Conservation (phyloP, 2,888 invertebrate species). For the Leptinotarsa juncta region DNA sequence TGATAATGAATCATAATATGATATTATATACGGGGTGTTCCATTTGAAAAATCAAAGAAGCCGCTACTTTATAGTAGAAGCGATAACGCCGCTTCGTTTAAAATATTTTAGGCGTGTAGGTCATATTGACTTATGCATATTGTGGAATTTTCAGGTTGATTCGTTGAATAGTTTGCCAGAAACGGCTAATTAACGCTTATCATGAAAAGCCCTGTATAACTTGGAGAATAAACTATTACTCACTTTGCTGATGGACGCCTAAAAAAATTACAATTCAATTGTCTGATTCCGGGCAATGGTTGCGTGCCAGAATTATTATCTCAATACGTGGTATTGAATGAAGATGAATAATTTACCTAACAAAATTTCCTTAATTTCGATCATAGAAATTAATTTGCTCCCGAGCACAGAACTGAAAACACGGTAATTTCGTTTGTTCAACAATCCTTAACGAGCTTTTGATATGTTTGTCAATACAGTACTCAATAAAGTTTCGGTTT, state of each 20-base stretch:
- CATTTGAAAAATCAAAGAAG: too few relatives aligned
- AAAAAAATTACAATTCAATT: not conserved
- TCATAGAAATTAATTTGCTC: not conserved
- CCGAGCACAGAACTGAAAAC: not conserved
- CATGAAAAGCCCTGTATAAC: too few relatives aligned
- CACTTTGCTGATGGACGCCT: not conserved
- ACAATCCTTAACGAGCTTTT: slow-evolving; percentile 11
- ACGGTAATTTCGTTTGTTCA: slow-evolving; percentile 7
- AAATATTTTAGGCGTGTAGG: too few relatives aligned
- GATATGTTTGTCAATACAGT: slow-evolving; percentile 14
- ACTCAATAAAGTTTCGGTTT: not conserved
- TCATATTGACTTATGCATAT: too few relatives aligned
- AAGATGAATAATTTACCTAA: not conserved
- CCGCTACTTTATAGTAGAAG: too few relatives aligned
- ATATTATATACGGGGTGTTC: too few relatives aligned
- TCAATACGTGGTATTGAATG: slow-evolving; percentile 4
- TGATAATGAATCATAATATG: too few relatives aligned
- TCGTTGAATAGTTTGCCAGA: too few relatives aligned
- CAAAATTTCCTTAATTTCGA: not conserved
- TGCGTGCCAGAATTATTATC: not conserved
- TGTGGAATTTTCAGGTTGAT: too few relatives aligned
- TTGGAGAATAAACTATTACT: too few relatives aligned
- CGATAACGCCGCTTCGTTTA: too few relatives aligned
- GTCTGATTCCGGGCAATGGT: not conserved
- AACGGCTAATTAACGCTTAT: too few relatives aligned